Evolutionary conservation across 2,797 vertebrate species (phyloP).

Genomic region (Etheostoma perlongum): DNA sequence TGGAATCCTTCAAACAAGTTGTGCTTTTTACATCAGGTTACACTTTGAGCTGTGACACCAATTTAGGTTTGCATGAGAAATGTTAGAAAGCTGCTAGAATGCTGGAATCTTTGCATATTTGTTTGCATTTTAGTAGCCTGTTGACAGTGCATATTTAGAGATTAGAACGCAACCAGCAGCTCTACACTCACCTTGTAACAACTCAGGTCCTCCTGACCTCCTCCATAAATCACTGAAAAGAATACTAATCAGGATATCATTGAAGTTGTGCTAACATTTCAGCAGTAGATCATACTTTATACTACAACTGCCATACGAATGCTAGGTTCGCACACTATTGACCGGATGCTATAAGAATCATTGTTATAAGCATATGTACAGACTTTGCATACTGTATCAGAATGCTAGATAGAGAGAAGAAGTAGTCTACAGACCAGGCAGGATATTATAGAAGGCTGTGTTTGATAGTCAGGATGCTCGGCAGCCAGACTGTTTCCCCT

Average conservation of each 20-base stretch:
- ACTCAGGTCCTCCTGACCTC: background rate
- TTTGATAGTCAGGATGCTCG: constrained; percentile 77
- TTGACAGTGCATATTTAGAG: constrained; percentile 34
- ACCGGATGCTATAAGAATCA: constrained; percentile 30
- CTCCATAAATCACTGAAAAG: background rate
- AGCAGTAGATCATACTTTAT: background rate
- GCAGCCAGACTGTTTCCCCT: constrained; percentile 76
- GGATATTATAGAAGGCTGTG: constrained; percentile 74
- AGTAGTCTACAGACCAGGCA: constrained; percentile 60
- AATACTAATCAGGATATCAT: constrained; percentile 5
- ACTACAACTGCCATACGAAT: background rate
- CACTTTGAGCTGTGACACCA: constrained; percentile 23
- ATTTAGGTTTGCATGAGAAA: constrained; percentile 27
- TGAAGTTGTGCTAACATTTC: background rate
- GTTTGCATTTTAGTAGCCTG: constrained; percentile 29
- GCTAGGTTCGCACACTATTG: constrained; percentile 2
- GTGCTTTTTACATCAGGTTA: constrained; percentile 22
- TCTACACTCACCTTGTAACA: background rate
- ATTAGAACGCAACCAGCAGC: constrained; percentile 29
- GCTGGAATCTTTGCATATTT: constrained; percentile 14
- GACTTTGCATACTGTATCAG: constrained; percentile 36
- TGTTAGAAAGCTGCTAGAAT: background rate
- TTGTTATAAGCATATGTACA: constrained; percentile 31
- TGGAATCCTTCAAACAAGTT: constrained; percentile 30
- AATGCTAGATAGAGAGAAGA: constrained; percentile 35